Evolutionary conservation across 2,113 vertebrate species (phyloP).

Genomic region (Cyanoramphus novaezelandiae): DNA sequence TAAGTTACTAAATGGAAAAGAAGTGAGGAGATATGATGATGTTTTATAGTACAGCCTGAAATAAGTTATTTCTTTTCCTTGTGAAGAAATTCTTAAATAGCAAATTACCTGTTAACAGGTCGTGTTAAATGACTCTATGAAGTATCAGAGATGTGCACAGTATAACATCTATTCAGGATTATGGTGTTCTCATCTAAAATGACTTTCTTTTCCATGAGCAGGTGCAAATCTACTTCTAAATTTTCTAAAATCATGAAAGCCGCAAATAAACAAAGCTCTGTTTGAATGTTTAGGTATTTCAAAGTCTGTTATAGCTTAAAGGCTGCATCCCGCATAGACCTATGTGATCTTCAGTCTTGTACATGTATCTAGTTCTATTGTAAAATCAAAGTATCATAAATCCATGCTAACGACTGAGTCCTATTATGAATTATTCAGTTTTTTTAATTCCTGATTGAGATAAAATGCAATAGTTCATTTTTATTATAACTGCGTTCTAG

Average conservation of each 20-base stretch:
- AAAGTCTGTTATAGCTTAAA: not conserved
- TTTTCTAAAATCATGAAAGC: not conserved
- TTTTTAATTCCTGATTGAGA: constrained; percentile 14
- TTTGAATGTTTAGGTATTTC: not conserved
- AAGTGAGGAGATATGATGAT: not conserved
- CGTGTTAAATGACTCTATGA: not conserved
- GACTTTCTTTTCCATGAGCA: not conserved
- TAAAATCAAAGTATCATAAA: not conserved
- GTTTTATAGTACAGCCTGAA: not conserved
- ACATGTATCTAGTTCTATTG: not conserved
- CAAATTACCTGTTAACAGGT: not conserved
- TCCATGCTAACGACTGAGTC: not conserved
- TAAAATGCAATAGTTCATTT: constrained; percentile 3
- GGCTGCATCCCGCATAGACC: not conserved
- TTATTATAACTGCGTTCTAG: not conserved
- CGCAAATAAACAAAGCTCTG: not conserved
- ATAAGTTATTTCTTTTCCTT: not conserved
- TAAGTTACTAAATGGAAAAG: not conserved
- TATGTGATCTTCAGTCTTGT: not conserved
- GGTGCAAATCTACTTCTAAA: not conserved
- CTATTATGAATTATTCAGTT: not conserved
- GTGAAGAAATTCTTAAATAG: not conserved
- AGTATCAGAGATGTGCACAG: not conserved
- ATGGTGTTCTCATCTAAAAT: not conserved
- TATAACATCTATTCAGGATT: not conserved